Evolutionary conservation across 2,113 vertebrate genomes (phyloP), one percentile per base, ranked within the genome.

Genomic region (Chauna torquata): DNA sequence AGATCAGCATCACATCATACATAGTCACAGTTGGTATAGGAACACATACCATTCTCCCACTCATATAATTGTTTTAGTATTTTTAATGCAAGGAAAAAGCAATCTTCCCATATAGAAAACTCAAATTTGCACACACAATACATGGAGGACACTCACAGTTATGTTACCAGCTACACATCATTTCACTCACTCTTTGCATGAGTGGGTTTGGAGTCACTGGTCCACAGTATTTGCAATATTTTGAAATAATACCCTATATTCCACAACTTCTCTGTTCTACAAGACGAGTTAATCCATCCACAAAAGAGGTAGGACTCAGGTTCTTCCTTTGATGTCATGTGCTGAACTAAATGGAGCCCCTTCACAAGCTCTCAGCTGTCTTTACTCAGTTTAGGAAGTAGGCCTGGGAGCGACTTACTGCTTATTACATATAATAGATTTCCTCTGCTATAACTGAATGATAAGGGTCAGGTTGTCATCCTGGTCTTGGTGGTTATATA

Each of bases 91-190:
- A 87, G 20, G 3, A 47, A 80, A 79, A 83, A 62, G 0, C 2
- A 44, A 16, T 30, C 14, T 16, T 61, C 19, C 2, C 5, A 4
- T n/a, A 14, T 0, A 44, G 30, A 76, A 76, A 76, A 34, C 23
- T 80, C 30, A n/a, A 17, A 42, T n/a, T 50, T 52, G 28, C 9
- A 22, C 8, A 12, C 12, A 40, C 2, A 62, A 3, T 25, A 36
- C 1, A 2, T 11, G 8, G 7, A 1, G 18, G 4, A 52, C 9
- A 78, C 9, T 64, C 61, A 34, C 20, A 32, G 8, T 5, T 49
- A 10, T 8, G 9, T 47, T 47, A 40, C 12, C 3, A 24, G 9
- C 3, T 38, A 70, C 8, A 45, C 18, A 55, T 6, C 6, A 13
- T 47, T 75, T 66, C 19, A 22, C 11, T 71, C 61, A 5, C 1